phyloP scores from a whole-genome alignment of 2,888 invertebrate genomes.

The Andrena marginata region DNA sequence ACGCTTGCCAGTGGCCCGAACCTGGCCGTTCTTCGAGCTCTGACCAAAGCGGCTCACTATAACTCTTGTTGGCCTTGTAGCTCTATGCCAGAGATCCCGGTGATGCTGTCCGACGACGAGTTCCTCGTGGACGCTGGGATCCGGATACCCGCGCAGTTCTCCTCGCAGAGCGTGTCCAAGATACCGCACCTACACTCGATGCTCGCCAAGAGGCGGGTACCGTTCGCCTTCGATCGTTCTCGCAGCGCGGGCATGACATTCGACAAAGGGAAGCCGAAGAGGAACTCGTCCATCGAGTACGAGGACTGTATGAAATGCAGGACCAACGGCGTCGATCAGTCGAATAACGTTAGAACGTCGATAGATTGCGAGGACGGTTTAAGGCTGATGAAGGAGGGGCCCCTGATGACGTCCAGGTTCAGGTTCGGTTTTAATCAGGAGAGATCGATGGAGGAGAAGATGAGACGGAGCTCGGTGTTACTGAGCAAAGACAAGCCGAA shows the following conservation, averaged over 20 bases:
- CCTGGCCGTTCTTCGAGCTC: conserved; percentile 69
- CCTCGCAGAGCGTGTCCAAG: conserved; percentile 79
- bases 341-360: conserved; percentile 69
- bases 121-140: conserved; percentile 84
- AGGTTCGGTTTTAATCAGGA: conserved; percentile 63
- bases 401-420: conserved; percentile 67
- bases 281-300: conserved; percentile 72
- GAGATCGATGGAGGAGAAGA: conserved; percentile 68
- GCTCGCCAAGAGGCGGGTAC: conserved; percentile 73
- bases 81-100: conserved; percentile 82
- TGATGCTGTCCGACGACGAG: conserved; percentile 82
- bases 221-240: conserved; percentile 69
- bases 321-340: conserved; percentile 65
- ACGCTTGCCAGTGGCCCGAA: conserved; percentile 66
- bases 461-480: conserved; percentile 74
- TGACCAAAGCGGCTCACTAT: conserved; percentile 77
- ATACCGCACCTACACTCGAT: conserved; percentile 80
- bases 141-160: conserved; percentile 81
- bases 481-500: conserved; percentile 76
- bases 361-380: conserved; percentile 77
- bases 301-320: conserved; percentile 77
- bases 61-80: conserved; percentile 84
- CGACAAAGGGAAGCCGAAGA: conserved; percentile 73
- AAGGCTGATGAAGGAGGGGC: conserved; percentile 67
- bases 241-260: conserved; percentile 68